Base-by-base conservation (phyloP, 2,113 vertebrate genomes). In the Hippocampus guttulatus region DNA sequence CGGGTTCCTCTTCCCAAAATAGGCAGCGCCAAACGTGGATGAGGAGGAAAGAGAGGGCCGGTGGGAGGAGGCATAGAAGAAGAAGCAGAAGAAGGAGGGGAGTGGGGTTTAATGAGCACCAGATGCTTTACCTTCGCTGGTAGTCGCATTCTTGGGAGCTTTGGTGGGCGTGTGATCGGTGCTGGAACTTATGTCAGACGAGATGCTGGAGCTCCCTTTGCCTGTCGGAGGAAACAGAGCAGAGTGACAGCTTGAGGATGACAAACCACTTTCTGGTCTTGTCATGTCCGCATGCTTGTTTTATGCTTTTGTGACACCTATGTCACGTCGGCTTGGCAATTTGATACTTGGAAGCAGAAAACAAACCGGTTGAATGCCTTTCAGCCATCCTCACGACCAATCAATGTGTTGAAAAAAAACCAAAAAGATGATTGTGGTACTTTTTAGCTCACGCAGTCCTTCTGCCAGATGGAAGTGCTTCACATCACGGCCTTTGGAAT, bases 201-300 rank as follows among this genome's bases (percentile, higher is more conserved):
- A 98, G 93, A 98, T 95, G 94, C 97, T 98, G 91, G 96, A 99
- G 93, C 97, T 98, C 89, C 96, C 96, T 94, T 99, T 99, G 94
- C 96, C 97, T 99, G 85, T 5, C 65, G 57, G 72, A 84, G 66
- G 62, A 64, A 73, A 68, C 20, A 43, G 45, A 51, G 12, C 27
- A 40, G 33, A 63, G 18, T 52, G 10, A 64, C n/a, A 71, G 57
- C 57, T 54, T 49, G 5, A 49, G 58, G 14, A 75, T 67, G 67
- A 80, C 68, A 76, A 73, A 74, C 9, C 20, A 3, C 21, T 30
- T 38, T 62, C 38, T 18, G 67, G 38, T 25, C 11, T 21, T 23
- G n/a, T 16, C 51, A 21, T 1, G 33, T 38, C 33, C 33, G 33
- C 33, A 5, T 2, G 47, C 47, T 49, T 15, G 21, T 30, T 60